Percentiles rank a stretch among this genome's conserved stretches.
Conservation (phyloP, 2,797 vertebrate species). For the Leptodactylus fallax region DNA sequence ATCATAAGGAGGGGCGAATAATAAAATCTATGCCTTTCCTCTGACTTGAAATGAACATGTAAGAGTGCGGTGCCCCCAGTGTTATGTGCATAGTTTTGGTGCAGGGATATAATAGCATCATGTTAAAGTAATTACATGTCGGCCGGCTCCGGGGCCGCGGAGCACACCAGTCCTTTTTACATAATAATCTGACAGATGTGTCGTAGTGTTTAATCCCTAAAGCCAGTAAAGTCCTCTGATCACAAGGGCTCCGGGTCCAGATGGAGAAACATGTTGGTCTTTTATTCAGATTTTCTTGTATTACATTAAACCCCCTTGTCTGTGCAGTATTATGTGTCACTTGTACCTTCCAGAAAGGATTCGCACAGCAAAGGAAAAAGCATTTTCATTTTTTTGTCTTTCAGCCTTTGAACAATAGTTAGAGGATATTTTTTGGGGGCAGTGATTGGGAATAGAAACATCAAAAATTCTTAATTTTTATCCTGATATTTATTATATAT, state of each 20-base stretch:
- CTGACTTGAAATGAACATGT: neutral
- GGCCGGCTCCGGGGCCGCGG: conserved; percentile 70
- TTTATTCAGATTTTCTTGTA: conserved; percentile 76
- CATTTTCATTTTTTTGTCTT: conserved; percentile 12
- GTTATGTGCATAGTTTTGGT: neutral
- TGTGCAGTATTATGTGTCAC: conserved; percentile 67
- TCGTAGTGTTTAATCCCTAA: conserved; percentile 81
- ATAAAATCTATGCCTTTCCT: neutral
- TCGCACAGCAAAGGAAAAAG: neutral
- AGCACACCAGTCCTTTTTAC: conserved; percentile 76
- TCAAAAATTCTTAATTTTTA: neutral
- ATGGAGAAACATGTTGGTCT: conserved; percentile 79
- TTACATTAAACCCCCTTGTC: conserved; percentile 66
- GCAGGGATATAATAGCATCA: conserved; percentile 21
- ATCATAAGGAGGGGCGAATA: neutral
- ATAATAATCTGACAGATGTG: conserved; percentile 84
- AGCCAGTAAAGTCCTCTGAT: conserved; percentile 81
- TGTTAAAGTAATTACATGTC: conserved; percentile 68
- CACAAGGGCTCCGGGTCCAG: conserved; percentile 79
- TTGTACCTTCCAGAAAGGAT: conserved; percentile 66
- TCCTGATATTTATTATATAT: neutral
- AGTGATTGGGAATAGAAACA: neutral
- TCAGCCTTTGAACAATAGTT: neutral
- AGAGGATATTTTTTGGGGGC: neutral
- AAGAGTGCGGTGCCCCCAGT: neutral